Base-by-base conservation (phyloP, 2,888 invertebrate species). In the Thereva unica region DNA sequence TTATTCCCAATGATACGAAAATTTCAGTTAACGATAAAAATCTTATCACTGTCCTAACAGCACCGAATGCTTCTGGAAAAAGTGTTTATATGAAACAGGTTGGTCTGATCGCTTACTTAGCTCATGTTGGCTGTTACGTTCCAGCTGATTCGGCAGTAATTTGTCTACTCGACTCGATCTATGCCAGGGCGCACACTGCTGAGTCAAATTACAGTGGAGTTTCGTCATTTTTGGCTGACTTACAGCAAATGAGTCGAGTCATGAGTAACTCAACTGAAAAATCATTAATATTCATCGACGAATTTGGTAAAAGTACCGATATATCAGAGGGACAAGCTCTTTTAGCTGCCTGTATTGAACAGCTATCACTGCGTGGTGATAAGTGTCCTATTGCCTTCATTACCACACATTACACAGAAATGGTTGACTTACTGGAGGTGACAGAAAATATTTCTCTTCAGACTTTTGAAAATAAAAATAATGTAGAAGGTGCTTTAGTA, bases 11-110 rank as follows among this genome's bases (percentile, higher is more conserved):
- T 35, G 66, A 68, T 35, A 71, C 71, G 9, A 44, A 67, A 9
- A 66, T 64, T 64, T 54, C 56, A 38, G 4, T 40, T 0, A 42
- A 57, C 0, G 76, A 80, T 0, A 80, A 82, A 5, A 85, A 85
- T 10, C 79, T 82, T 8, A 85, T 95, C 35, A 91, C 91, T 77
- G 85, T 97, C 56, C 81, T 96, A 5, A 93, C 93, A 0, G 96
- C 95, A 0, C 93, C 96, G 0, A 97, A 96, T 79, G 89, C 92
- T 1, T 91, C 93, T 75, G 97, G 97, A 3, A 97, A 97, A 80
- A 95, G 93, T 68, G 87, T 95, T 38, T 97, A 92, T 78, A 83
- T 97, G 75, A 95, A 95, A 80, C 93, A 95, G 82, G 82, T 88
- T 4, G 90, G 90, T 10, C 77, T 95, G 63, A 87, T 94, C 72